These are phyloP conservation scores for Helicoverpa zea DNA, from an alignment of 1,140 invertebrate genomes.

Conservation along the genomic window DNA sequence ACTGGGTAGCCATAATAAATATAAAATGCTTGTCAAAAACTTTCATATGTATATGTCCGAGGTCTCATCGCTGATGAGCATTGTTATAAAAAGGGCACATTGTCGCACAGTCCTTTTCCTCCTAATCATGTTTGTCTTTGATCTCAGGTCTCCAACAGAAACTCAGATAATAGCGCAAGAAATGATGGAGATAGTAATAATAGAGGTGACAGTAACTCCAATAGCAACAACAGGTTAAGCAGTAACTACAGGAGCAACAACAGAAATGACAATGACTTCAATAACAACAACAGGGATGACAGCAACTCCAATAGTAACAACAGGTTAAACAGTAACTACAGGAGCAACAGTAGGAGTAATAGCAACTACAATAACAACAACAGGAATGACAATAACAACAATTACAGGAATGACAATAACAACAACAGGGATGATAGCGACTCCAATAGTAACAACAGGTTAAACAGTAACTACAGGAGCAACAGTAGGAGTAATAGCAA, in stretches of 20 bases:
- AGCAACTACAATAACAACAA: background rate
- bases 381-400: background rate
- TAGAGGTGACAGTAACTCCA: background rate
- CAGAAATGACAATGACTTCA: background rate
- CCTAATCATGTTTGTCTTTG: no score
- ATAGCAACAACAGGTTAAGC: background rate
- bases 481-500: background rate
- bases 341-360: background rate
- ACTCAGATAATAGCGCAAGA: background rate
- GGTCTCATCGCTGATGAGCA: no score
- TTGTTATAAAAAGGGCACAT: no score
- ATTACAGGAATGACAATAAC: background rate
- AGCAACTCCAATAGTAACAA: background rate
- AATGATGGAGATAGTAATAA: background rate
- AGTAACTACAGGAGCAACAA: background rate
- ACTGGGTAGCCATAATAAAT: no score
- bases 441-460: background rate
- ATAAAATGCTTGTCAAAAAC: no score
- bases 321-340: background rate
- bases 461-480: background rate
- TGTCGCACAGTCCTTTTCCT: no score
- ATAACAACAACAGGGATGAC: background rate
- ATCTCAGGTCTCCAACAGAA: background rate
- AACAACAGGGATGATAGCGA: background rate
- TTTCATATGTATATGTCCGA: no score